Evolutionary conservation across 2,888 invertebrate genomes (phyloP), one percentile per base, ranked within the genome.

Genomic region (Lathronympha strigana): DNA sequence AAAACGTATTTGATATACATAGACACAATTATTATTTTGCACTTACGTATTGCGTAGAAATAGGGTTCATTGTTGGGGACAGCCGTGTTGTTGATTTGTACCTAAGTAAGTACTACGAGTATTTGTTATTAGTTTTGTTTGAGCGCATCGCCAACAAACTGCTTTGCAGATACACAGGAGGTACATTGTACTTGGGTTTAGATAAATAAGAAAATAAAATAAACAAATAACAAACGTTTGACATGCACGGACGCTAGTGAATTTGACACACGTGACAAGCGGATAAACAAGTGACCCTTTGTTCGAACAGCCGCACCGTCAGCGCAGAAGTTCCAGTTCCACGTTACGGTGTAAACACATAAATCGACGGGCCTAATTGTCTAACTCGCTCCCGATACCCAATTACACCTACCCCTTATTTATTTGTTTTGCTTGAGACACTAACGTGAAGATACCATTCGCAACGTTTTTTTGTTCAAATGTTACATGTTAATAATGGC

Each of bases 331-430:
- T 64, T 67, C 19, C 64, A 63, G 67, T 64, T 67, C 19, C 64
- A 28, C 63, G 38, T 67, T 67, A 71, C 47, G 67, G 70, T 77
- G 86, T 82, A 87, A 87, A 87, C 87, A 87, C 83, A 87, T 87
- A 87, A 87, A 87, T 87, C 78, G 72, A 23, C 19, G 31, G 81
- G 81, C 83, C 82, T 87, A 86, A 87, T 87, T 86, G 85, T 81
- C 81, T 78, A 72, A 77, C 74, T 80, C 76, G 71, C 73, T 74
- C 76, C 75, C 81, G 73, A 81, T 84, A 78, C 77, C 78, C 78
- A 81, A 81, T 82, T 77, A 79, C 76, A 71, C 58, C 36, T 77
- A 71, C 49, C 49, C 72, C 79, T 82, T 80, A 86, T 86, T 87
- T 87, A 86, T 86, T 81, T 86, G 84, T 86, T 87, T 83, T 80